A percentile compares a stretch with the other conserved stretches of the same genome.
phyloP scores from a whole-genome alignment of 2,888 invertebrate species.

The Priocnemis perturbator region DNA sequence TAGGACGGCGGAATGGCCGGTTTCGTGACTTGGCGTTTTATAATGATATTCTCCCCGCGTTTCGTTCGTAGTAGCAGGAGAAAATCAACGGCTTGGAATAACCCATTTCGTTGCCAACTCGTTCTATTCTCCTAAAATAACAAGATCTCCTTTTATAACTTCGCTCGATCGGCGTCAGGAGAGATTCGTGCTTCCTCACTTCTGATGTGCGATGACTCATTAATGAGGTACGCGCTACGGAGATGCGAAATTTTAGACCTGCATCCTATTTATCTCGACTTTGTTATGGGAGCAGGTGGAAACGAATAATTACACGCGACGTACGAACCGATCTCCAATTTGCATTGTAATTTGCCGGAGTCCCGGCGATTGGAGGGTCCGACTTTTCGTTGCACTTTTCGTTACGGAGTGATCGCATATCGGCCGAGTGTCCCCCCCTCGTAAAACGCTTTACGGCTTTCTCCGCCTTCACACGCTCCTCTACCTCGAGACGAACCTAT shows the following conservation, averaged over 20 bases:
- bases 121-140: constrained; percentile 60
- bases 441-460: too few relatives aligned
- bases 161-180: constrained; percentile 37
- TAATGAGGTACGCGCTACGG: not conserved
- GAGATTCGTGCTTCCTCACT: constrained; percentile 1
- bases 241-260: not conserved
- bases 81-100: constrained; percentile 68
- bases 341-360: too few relatives aligned
- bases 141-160: constrained; percentile 49
- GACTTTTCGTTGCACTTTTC: constrained; percentile 19
- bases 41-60: constrained; percentile 74
- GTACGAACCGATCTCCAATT: too few relatives aligned
- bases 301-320: too few relatives aligned
- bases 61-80: constrained; percentile 65
- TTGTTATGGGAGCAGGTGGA: too few relatives aligned
- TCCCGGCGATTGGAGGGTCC: too few relatives aligned
- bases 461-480: too few relatives aligned
- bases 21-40: constrained; percentile 74
- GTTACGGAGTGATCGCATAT: not conserved
- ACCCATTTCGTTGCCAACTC: constrained; percentile 62
- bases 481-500: constrained; percentile 18
- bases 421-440: too few relatives aligned
- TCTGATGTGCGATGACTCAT: constrained; percentile 10
- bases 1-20: constrained; percentile 72
- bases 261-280: not conserved